Evolutionary conservation across 2,113 vertebrate genomes (phyloP), one percentile per base, ranked within the genome.

Genomic region (Electrona antarctica): DNA sequence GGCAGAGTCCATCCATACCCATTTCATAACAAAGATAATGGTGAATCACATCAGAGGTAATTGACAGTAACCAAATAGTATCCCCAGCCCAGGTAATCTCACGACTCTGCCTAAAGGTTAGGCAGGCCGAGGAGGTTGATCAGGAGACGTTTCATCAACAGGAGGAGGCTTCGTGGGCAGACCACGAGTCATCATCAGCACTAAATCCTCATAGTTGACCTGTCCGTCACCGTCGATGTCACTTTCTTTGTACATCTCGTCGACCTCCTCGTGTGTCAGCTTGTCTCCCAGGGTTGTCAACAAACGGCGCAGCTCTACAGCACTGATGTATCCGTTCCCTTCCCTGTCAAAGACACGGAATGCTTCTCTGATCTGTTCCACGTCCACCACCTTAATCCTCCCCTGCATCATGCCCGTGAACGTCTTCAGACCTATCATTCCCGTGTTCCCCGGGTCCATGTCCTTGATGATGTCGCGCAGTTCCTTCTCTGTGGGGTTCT

Each of bases 241-340:
- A 96, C 97, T 97, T 98, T 99, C 98, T 94, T 97, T 97, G 95
- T 98, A 98, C 97, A 99, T 99, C 85, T 99, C 97, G 71, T 98
- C 97, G 79, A 98, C 96, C 83, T 99, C 97, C 87, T 99, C 97
- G 76, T 98, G 97, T 80, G 97, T 99, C 92, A 99, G 90, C 92
- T 99, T 99, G 91, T 99, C 97, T 11, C 97, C 97, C 52, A 99
- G 95, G 92, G 98, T 99, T 93, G 97, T 99, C 97, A 99, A 98
- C 91, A 99, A 97, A 68, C 98, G 97, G 83, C 97, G 97, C 87
- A 99, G 93, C 83, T 98, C 97, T 90, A 97, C 97, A 90, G 97
- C 97, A 90, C 97, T 98, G 90, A 99, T 98, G 90, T 99, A 99
- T 52, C 98, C 98, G 8, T 99, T 99, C 12, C 98, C 98, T 82